Base-by-base conservation (phyloP, 2,113 vertebrate genomes). In the Colaptes auratus region DNA sequence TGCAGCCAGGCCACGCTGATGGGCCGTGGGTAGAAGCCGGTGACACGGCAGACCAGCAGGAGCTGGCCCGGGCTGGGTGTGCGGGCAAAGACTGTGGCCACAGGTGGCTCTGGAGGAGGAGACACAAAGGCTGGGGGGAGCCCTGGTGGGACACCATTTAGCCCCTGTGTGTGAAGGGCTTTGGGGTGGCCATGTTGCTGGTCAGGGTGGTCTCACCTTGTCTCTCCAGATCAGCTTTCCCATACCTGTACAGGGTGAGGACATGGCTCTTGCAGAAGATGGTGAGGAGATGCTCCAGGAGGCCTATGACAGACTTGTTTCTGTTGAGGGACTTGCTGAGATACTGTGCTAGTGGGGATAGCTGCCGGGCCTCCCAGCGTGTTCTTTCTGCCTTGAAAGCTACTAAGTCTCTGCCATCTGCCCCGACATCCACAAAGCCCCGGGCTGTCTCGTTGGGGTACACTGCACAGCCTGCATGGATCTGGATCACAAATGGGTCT, bases 401-500 rank as follows among this genome's bases (percentile, higher is more conserved):
- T 69, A 7, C 1, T 1, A 96, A 18, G 78, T 91, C 90, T 92
- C 31, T 85, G 42, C 94, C 75, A 1, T 3, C 28, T 21, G 15
- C 16, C 15, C 66, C 23, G 0, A 53, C 1, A 24, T 82, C 18
- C 19, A 93, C 1, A 53, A 94, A 91, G 44, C 82, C 28, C 36
- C 12, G 15, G 9, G 16, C 82, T 15, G 92, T 94, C 3, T 1
- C 30, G 0, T 93, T 94, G 53, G 92, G 44, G 25, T 88, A 36
- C 44, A 69, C 53, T 31, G 11, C 33, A 46, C 85, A 95, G 66
- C 90, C 90, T 1, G 0, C 31, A 36, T 5, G 63, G 5, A 85
- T 8, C 82, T 96, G 95, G 50, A 93, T 1, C 18, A 94, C 53
- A 1, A 91, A 5, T 4, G 94, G 94, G 44, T 93, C 95, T 95